Base-by-base conservation (phyloP, 2,797 vertebrate genomes). In the Hyperoplus immaculatus region DNA sequence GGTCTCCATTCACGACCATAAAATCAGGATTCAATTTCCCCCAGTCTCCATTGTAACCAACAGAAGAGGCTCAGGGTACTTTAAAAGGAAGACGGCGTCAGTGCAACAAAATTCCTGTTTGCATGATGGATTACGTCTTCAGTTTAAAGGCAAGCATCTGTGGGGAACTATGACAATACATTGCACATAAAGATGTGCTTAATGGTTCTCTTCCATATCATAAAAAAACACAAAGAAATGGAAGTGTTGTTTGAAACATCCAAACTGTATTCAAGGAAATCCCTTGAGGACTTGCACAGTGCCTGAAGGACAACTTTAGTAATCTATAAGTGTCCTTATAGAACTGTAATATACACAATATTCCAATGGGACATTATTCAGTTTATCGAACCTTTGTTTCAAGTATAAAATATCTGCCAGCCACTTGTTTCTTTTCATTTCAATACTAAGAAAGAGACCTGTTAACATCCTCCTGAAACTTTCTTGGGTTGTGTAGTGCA, bases 11-110 rank as follows among this genome's bases (percentile, higher is more conserved):
- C 69, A 51, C 36, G 21, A 43, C 73, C 42, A 1, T 84, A 78
- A 87, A 89, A 84, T 91, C 82, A 82, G 77, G 78, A 89, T 83
- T 83, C 74, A 87, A 75, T 87, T 80, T 85, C 12, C 50, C 69
- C 70, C 45, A 29, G 46, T 67, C 69, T 60, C 50, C 46, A 38
- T 78, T 81, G 74, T 73, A 60, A 71, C 57, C 49, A 76, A 76
- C 59, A 66, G 15, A 55, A 39, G 53, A 83, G 60, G 38, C 38
- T 15, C 77, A 53, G 57, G 73, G 57, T 55, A 64, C 56, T 66
- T 81, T 65, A 64, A 78, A 64, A 75, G n/a, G 36, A 77, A 69
- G n/a, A 49, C 60, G 78, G 49, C 55, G 61, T 72, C 57, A 80
- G 51, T 72, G 50, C 74, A 80, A 59, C 56, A 69, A 62, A 45